These are phyloP conservation scores for Drosophila meridionalis DNA, from an alignment of 2,888 invertebrate genomes.

Conservation along the genomic window DNA sequence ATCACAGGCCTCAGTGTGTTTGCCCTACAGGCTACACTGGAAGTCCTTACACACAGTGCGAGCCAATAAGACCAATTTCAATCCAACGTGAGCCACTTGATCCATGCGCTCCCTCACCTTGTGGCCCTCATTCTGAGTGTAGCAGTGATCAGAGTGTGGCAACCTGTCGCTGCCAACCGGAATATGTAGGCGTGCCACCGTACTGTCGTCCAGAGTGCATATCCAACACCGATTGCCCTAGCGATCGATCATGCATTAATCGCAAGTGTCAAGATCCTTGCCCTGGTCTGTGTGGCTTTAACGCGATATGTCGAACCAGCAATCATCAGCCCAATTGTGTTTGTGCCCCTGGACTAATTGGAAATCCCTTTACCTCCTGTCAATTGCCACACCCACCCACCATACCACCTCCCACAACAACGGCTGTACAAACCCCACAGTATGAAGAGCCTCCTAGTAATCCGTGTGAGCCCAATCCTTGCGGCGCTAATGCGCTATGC, in stretches of 20 bases:
- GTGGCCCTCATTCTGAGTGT: constrained; percentile 91
- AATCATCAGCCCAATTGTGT: constrained; percentile 91
- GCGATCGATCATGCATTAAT: constrained; percentile 90
- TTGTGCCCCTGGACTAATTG: constrained; percentile 88
- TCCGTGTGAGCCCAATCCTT: constrained; percentile 91
- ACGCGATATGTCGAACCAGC: constrained; percentile 90
- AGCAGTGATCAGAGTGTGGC: constrained; percentile 88
- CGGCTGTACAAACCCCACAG: constrained; percentile 50
- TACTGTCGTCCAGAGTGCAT: constrained; percentile 91
- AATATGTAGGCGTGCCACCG: constrained; percentile 89
- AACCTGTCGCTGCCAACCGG: constrained; percentile 90
- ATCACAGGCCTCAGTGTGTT: constrained; percentile 90
- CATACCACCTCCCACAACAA: constrained; percentile 15
- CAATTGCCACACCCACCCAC: constrained; percentile 50
- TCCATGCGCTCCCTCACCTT: constrained; percentile 87
- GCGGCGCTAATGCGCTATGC: constrained; percentile 89
- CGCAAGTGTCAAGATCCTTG: constrained; percentile 92
- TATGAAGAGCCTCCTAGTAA: constrained; percentile 75
- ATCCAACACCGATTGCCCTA: constrained; percentile 90
- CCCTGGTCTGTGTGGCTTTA: constrained; percentile 90
- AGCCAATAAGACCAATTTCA: constrained; percentile 60
- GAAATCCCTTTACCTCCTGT: constrained; percentile 91
- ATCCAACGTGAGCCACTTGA: constrained; percentile 75
- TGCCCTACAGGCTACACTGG: constrained; percentile 89
- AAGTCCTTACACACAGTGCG: constrained; percentile 88